These are phyloP conservation scores for Linhomoeus sp. DNA, from an alignment of 2,888 invertebrate genomes.

Conservation along the genomic window DNA sequence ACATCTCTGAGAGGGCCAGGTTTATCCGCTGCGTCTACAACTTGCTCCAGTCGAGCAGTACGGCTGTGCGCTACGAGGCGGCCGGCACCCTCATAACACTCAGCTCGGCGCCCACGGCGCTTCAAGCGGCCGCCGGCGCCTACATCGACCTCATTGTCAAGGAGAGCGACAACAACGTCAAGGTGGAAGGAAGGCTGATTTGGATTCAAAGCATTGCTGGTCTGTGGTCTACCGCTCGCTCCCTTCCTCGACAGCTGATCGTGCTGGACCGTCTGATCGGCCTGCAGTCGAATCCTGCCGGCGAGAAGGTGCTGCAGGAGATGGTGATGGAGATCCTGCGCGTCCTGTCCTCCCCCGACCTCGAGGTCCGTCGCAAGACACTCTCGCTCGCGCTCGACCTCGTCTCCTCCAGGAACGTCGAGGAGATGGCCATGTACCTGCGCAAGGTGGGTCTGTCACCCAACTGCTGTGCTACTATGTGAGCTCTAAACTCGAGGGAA, in stretches of 20 bases:
- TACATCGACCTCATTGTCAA: slow-evolving; percentile 98
- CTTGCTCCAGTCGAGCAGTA: slow-evolving; percentile 74
- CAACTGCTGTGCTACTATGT: neutral
- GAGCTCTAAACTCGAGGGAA: too few species aligned
- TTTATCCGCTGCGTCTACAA: slow-evolving; percentile 98
- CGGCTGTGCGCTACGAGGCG: slow-evolving; percentile 53
- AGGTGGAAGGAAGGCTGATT: slow-evolving; percentile 38
- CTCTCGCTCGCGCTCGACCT: slow-evolving; percentile 62
- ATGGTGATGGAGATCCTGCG: slow-evolving; percentile 92
- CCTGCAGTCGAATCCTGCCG: slow-evolving; percentile 42
- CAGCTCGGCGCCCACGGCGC: slow-evolving; percentile 89
- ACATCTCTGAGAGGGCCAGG: slow-evolving; percentile 78
- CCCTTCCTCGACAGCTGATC: slow-evolving; percentile 57
- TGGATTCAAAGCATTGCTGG: too few species aligned
- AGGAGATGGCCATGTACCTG: slow-evolving; percentile 42
- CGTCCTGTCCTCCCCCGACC: slow-evolving; percentile 71
- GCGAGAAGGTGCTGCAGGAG: slow-evolving; percentile 37
- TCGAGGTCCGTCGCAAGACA: slow-evolving; percentile 62
- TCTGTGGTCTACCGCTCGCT: too few species aligned
- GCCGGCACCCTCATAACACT: slow-evolving; percentile 64
- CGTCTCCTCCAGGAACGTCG: slow-evolving; percentile 71
- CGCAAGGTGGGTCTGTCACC: slow-evolving; percentile 17
- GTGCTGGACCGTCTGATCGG: slow-evolving; percentile 78
- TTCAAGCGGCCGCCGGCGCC: slow-evolving; percentile 86
- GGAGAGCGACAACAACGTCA: slow-evolving; percentile 98